Conservation (phyloP, 1,140 invertebrate species). For the Drosophila arizonae region DNA sequence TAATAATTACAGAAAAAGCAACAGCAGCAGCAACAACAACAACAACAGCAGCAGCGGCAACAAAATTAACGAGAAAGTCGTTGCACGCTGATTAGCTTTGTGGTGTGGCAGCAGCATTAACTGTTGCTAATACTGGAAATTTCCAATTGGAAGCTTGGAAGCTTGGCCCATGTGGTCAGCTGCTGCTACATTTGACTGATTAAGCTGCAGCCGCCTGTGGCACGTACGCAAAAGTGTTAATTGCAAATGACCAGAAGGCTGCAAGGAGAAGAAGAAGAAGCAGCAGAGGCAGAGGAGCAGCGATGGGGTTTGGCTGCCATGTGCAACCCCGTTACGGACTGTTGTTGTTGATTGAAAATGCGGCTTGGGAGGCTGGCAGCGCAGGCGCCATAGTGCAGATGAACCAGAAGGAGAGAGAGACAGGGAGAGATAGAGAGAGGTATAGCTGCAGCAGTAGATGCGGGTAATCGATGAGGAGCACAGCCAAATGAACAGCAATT, state of each 20-base stretch:
- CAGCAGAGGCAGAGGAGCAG: neutral
- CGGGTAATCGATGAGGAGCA: constrained; percentile 66
- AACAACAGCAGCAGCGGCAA: constrained; percentile 16
- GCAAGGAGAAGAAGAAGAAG: neutral
- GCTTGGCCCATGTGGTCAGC: constrained; percentile 8
- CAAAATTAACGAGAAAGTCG: constrained; percentile 73
- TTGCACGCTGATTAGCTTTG: constrained; percentile 79
- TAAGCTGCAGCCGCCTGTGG: constrained; percentile 61
- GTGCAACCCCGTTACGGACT: constrained; percentile 42
- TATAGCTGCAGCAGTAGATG: neutral
- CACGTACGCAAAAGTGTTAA: constrained; percentile 80
- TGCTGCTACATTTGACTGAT: constrained; percentile 52
- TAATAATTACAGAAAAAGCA: constrained; percentile 68
- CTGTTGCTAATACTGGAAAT: constrained; percentile 20
- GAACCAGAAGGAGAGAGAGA: neutral
- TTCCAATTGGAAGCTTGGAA: constrained; percentile 21
- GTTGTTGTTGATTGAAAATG: constrained; percentile 43
- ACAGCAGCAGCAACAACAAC: constrained; percentile 18
- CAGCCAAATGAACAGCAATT: constrained; percentile 42
- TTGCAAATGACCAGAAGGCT: constrained; percentile 72
- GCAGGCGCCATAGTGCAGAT: constrained; percentile 22
- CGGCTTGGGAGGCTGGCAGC: constrained; percentile 18
- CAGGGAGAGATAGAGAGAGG: neutral
- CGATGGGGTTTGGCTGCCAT: neutral
- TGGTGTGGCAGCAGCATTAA: constrained; percentile 41